Percentiles rank a stretch among this genome's conserved stretches.
Conservation (phyloP, 1,140 invertebrate genomes). For the Pygmarrhopalites habei region DNA sequence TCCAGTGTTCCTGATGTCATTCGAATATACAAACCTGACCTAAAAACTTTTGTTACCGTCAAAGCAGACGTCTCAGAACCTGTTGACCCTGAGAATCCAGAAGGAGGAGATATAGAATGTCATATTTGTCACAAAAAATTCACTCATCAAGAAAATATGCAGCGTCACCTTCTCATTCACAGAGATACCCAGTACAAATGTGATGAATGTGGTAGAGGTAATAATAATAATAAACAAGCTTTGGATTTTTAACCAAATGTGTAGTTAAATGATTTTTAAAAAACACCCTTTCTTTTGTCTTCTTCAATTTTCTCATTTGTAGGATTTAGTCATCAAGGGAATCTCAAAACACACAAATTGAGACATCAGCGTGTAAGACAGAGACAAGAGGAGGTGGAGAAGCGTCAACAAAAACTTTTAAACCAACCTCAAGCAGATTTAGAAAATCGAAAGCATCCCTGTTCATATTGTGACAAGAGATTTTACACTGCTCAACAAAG, state of each 20-base stretch:
- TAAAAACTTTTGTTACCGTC: constrained; percentile 9
- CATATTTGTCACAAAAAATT: constrained; percentile 4
- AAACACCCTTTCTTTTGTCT: too few relatives aligned
- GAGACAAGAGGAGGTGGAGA: not conserved
- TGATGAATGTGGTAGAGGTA: not conserved
- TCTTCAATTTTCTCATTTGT: too few relatives aligned
- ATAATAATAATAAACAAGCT: too few relatives aligned
- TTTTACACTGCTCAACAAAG: constrained; percentile 5
- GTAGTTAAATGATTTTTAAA: too few relatives aligned
- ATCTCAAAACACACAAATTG: not conserved
- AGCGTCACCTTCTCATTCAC: constrained; percentile 1
- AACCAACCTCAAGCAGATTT: not conserved
- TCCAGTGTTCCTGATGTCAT: not conserved
- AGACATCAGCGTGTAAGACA: not conserved
- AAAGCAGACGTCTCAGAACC: not conserved
- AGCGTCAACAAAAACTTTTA: not conserved
- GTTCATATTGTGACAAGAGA: not conserved
- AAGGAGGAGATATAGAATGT: not conserved
- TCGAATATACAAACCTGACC: constrained; percentile 4
- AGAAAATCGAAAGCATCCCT: not conserved
- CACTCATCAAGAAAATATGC: not conserved
- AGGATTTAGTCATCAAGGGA: constrained; percentile 6
- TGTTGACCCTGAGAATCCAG: not conserved
- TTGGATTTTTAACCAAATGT: too few relatives aligned
- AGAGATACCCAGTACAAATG: not conserved